These are phyloP conservation scores for Noctua fimbriata DNA, from an alignment of 2,888 invertebrate species.

Conservation along the genomic window DNA sequence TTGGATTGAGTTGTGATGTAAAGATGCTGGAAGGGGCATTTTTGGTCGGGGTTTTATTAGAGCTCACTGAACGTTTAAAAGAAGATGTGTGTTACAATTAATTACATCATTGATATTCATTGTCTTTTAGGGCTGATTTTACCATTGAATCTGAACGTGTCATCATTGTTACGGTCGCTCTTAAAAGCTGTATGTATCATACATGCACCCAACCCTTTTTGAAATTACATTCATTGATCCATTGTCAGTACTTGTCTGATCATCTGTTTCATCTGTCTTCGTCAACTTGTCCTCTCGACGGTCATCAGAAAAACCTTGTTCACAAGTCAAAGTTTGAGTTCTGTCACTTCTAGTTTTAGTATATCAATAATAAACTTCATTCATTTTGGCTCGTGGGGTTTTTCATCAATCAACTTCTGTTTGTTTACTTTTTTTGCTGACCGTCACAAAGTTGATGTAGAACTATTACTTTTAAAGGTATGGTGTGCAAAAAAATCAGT, in stretches of 20 bases:
- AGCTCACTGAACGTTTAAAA: not conserved
- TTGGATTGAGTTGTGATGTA: constrained; percentile 55
- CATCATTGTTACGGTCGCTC: not conserved
- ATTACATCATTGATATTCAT: not conserved
- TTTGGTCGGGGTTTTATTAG: not conserved
- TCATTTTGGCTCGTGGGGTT: constrained; percentile 77
- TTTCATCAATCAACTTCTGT: constrained; percentile 76
- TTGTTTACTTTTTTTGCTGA: constrained; percentile 84
- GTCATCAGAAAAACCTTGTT: not conserved
- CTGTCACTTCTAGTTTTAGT: constrained; percentile 76
- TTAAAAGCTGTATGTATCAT: not conserved
- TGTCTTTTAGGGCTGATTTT: not conserved
- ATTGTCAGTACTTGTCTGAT: not conserved
- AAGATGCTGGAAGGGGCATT: constrained; percentile 42
- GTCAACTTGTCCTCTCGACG: not conserved
- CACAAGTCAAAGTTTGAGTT: not conserved
- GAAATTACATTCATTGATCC: not conserved
- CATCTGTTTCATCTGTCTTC: not conserved
- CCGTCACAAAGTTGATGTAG: constrained; percentile 76
- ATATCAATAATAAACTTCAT: constrained; percentile 53
- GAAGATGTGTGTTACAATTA: no score
- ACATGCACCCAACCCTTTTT: not conserved
- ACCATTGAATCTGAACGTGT: not conserved
- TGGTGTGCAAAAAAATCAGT: constrained; percentile 67
- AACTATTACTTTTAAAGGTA: constrained; percentile 73